Evolutionary conservation across 2,888 invertebrate genomes (phyloP), one percentile per base, ranked within the genome.

Genomic region (Drosophila borealis): DNA sequence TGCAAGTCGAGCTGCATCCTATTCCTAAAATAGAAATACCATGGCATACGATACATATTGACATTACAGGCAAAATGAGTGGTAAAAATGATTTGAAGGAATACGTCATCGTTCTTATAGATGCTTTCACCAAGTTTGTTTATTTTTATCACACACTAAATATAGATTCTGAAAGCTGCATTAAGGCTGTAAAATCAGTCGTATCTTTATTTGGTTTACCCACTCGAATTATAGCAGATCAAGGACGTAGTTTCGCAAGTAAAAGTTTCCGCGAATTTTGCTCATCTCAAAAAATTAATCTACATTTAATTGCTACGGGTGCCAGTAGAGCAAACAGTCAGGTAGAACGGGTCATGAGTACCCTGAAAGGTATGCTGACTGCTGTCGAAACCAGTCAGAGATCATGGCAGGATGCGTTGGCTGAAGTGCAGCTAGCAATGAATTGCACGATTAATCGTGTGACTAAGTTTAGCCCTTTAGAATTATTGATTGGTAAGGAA

Each of bases 361-460:
- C 51, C 37, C n/a, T 42, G 37, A 37, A 37, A 42, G 9, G 34
- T 17, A 53, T 61, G 45, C 17, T 46, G 29, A 50, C 37, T 13
- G 36, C 42, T 25, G 37, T 37, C 9, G 17, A 41, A 41, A 48
- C 46, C 17, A 41, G 39, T 41, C 34, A 36, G 55, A 55, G 55
- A 42, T 54, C 53, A 8, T 42, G 53, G 42, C 42, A 54, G 53
- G 53, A 54, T 42, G 53, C 42, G 41, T 42, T 53, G 17, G 14
- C 36, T 37, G 50, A 63, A 17, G 54, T 55, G 9, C 54, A 62
- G 8, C n/a, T 62, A 11, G 54, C 54, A 34, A 62, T 63, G 4
- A 55, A 63, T 39, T 63, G 49, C 34, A 49, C 42, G 8, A 17
- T 29, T n/a, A 57, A 49, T 57, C 45, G 46, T 25, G 61, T 63